Conservation (phyloP, 2,797 vertebrate genomes). For the Poliocrania exsul region DNA sequence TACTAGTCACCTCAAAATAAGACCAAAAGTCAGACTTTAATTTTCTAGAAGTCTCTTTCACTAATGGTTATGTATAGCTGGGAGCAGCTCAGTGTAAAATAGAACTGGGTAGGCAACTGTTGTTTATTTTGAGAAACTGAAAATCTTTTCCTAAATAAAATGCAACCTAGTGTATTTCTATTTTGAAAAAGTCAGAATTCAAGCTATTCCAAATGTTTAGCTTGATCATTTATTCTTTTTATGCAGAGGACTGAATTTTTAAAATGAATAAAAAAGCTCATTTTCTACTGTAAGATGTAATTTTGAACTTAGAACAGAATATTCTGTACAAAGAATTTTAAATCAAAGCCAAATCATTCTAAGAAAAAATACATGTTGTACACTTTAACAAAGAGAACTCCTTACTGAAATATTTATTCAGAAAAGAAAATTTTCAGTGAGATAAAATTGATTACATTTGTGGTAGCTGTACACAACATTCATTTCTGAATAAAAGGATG, state of each 20-base stretch:
- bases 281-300: not conserved
- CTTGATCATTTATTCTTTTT: not conserved
- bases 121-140: not conserved
- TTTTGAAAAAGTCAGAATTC: not conserved
- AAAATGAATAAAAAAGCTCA: not conserved
- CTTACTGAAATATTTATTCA: not conserved
- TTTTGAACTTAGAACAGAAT: not conserved
- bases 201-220: not conserved
- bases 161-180: not conserved
- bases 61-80: not conserved
- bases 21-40: not conserved
- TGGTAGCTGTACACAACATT: not conserved
- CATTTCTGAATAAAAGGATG: not conserved
- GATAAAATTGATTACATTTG: not conserved
- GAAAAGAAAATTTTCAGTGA: not conserved
- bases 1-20: not conserved
- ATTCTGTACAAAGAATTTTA: not conserved
- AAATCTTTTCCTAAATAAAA: not conserved
- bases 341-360: not conserved
- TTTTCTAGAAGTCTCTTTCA: not conserved
- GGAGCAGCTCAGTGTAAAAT: not conserved
- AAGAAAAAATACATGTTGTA: not conserved
- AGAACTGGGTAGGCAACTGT: not conserved
- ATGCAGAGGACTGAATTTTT: not conserved
- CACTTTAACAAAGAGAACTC: not conserved